These are phyloP conservation scores for Drosophila gunungcola DNA, from an alignment of 1,140 invertebrate genomes.

Conservation along the genomic window DNA sequence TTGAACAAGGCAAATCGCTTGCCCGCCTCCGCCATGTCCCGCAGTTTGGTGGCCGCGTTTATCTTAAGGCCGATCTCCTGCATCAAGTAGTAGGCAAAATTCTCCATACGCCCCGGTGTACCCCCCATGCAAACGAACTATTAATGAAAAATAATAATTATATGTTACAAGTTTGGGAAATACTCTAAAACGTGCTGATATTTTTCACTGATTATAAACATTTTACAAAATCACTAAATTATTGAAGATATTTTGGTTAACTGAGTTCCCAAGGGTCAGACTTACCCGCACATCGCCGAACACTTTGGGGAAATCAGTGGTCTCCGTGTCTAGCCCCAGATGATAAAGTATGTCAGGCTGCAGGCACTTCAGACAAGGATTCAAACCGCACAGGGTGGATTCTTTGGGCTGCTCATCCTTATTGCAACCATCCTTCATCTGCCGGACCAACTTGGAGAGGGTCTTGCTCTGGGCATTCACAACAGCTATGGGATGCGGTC, in stretches of 20 bases:
- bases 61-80: slow-evolving; percentile 57
- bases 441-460: slow-evolving; percentile 43
- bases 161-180: no score
- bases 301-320: slow-evolving; percentile 51
- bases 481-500: slow-evolving; percentile 27
- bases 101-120: slow-evolving; percentile 37
- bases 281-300: slow-evolving; percentile 71
- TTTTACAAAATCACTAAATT: not conserved
- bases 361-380: slow-evolving; percentile 58
- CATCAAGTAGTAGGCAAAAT: slow-evolving; percentile 54
- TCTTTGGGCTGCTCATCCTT: slow-evolving; percentile 1
- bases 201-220: no score
- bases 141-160: not conserved
- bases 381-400: slow-evolving; percentile 22
- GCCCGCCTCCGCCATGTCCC: slow-evolving; percentile 38
- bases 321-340: slow-evolving; percentile 32
- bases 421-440: slow-evolving; percentile 41
- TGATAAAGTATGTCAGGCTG: slow-evolving; percentile 57
- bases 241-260: not conserved
- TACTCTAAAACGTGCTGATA: no score
- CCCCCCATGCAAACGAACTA: slow-evolving; percentile 65
- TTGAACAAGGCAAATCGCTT: slow-evolving; percentile 56
- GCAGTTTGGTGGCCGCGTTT: slow-evolving; percentile 37
- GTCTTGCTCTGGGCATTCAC: slow-evolving; percentile 57
- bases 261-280: not conserved